A percentile compares a stretch with the other conserved stretches of the same genome.
phyloP scores from a whole-genome alignment of 2,797 vertebrate species.

The Sebastes hubbsi region DNA sequence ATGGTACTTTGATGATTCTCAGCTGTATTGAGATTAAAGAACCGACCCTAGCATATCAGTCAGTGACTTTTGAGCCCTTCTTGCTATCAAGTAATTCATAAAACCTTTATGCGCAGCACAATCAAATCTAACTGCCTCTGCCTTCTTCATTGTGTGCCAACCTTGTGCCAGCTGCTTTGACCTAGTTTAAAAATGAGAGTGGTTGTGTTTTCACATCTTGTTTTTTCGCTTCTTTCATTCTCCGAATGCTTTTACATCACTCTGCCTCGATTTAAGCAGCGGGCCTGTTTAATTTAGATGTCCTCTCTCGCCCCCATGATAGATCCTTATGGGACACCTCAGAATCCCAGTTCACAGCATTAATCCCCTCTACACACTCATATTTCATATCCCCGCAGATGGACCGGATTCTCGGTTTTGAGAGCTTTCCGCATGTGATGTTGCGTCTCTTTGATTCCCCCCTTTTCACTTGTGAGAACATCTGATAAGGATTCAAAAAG shows the following conservation, averaged over 20 bases:
- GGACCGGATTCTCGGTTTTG: conserved; percentile 23
- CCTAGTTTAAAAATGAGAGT: conserved; percentile 48
- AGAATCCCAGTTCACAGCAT: conserved; percentile 29
- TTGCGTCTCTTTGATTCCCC: conserved; percentile 28
- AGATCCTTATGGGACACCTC: conserved; percentile 24
- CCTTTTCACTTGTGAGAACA: conserved; percentile 18
- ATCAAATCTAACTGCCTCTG: conserved; percentile 16
- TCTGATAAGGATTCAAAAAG: conserved; percentile 41
- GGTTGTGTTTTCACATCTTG: conserved; percentile 27
- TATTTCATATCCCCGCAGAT: conserved; percentile 43
- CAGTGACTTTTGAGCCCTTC: not conserved
- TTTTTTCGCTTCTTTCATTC: conserved; percentile 25
- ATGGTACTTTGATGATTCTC: not conserved
- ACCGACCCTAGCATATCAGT: not conserved
- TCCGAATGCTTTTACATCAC: conserved; percentile 11
- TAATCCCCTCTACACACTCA: conserved; percentile 32
- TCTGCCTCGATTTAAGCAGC: not conserved
- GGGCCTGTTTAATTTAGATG: conserved; percentile 33
- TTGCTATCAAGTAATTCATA: not conserved
- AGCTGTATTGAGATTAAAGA: conserved; percentile 4
- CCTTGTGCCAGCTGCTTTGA: conserved; percentile 37
- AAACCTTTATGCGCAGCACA: not conserved
- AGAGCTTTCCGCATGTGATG: conserved; percentile 16
- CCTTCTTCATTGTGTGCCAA: conserved; percentile 11
- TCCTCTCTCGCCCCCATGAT: conserved; percentile 23